Base-by-base conservation (phyloP, 2,888 invertebrate genomes). In the Eupithecia pulchellata region DNA sequence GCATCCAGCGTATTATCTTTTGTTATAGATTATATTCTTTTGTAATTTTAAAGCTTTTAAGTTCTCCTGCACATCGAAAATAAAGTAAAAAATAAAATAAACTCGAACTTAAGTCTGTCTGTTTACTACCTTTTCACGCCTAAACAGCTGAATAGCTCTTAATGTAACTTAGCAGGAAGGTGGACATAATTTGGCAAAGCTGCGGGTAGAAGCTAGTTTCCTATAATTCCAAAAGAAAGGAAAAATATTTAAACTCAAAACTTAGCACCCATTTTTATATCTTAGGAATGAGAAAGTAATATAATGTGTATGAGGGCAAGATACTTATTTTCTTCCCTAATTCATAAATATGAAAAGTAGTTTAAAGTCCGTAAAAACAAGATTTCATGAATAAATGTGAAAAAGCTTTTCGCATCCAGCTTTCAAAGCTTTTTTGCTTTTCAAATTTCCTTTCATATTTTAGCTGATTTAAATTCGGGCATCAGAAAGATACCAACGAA, bases 401-500 rank as follows among this genome's bases (percentile, higher is more conserved):
- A 73, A 66, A 64, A 72, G 63, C 66, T 72, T 68, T 66, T 64
- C 55, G 62, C 29, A 64, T 42, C 52, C 60, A 61, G 58, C 65
- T 25, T 63, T 68, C 65, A 68, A 39, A 42, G 60, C 60, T 64
- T 72, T 64, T 69, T 70, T 65, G 30, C 65, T 65, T 68, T 68
- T 42, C 61, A 30, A 30, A 67, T 69, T 66, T 17, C 25, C 55
- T 66, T 72, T 77, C 71, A 66, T 72, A 73, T 70, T 75, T 69
- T 32, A 73, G 62, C 58, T 66, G 61, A 70, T 72, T 73, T 72
- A 61, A 72, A 75, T 75, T 73, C 75, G 72, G 73, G 66, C 69
- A 57, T 70, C 66, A 63, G 72, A 73, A 69, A 72, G 61, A 70
- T 73, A 66, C 47, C 34, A 62, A 14, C 57, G 52, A 65, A 69